Conservation (phyloP, 2,113 vertebrate species). For the Cryptotis parvus region DNA sequence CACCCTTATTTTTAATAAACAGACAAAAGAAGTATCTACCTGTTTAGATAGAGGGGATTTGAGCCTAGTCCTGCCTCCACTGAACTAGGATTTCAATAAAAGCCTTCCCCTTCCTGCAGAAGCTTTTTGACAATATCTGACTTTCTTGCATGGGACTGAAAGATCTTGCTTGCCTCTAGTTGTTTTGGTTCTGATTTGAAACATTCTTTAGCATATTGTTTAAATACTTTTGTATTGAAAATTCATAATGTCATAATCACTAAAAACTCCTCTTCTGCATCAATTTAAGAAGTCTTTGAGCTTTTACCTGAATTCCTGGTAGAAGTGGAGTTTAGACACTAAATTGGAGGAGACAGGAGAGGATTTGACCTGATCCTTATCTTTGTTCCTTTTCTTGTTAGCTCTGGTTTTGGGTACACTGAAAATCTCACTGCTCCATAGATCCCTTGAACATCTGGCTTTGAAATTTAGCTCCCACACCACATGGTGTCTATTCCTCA, state of each 20-base stretch:
- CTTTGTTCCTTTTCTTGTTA: not conserved
- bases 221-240: not conserved
- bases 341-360: not conserved
- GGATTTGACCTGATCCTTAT: not conserved
- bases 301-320: not conserved
- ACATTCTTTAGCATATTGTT: not conserved
- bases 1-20: no score
- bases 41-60: no score
- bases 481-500: not conserved
- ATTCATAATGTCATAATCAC: not conserved
- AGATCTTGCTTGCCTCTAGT: no score
- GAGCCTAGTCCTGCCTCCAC: no score
- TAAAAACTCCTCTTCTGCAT: not conserved
- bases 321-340: not conserved
- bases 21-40: no score
- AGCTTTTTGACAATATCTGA: no score
- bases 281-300: not conserved
- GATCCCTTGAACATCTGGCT: not conserved
- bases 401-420: not conserved
- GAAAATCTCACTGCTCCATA: not conserved
- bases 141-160: no score
- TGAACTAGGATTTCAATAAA: no score
- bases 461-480: not conserved
- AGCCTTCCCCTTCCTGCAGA: no score
- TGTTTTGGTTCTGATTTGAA: slow-evolving; percentile 4